phyloP scores from a whole-genome alignment of 2,113 vertebrate species.

The Sitta europaea region DNA sequence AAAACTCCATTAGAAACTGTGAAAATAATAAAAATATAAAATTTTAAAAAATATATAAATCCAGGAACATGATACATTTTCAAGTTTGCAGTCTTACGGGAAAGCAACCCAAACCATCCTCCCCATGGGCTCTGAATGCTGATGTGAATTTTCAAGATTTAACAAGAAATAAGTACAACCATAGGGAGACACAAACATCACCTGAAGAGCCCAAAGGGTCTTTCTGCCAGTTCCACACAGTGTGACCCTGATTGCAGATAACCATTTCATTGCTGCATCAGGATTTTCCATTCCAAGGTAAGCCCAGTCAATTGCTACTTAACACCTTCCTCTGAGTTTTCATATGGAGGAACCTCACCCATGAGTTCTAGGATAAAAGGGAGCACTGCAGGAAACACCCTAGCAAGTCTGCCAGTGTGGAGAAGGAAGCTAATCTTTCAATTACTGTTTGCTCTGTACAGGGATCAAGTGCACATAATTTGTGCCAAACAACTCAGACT shows the following conservation, averaged over 20 bases:
- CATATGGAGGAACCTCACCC: not conserved
- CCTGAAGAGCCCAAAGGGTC: not conserved
- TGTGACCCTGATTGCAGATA: not conserved
- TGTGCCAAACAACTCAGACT: not conserved
- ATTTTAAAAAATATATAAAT: too few relatives aligned
- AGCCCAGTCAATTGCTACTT: not conserved
- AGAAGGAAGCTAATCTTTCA: not conserved
- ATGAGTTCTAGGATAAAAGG: not conserved
- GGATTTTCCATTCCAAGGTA: not conserved
- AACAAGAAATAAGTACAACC: not conserved
- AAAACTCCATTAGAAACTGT: not conserved
- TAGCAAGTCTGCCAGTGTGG: not conserved
- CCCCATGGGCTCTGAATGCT: fast-evolving
- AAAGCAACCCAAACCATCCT: not conserved
- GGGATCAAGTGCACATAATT: not conserved
- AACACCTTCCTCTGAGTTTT: not conserved
- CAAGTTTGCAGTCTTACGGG: not conserved
- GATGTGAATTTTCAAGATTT: not conserved
- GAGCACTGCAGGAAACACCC: not conserved
- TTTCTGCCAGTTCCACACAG: not conserved
- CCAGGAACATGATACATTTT: fast-evolving
- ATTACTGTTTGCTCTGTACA: not conserved
- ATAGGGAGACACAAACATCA: not conserved
- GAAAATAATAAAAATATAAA: not conserved
- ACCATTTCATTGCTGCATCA: not conserved